phyloP scores from a whole-genome alignment of 2,797 vertebrate species.

The Takifugu rubripes region DNA sequence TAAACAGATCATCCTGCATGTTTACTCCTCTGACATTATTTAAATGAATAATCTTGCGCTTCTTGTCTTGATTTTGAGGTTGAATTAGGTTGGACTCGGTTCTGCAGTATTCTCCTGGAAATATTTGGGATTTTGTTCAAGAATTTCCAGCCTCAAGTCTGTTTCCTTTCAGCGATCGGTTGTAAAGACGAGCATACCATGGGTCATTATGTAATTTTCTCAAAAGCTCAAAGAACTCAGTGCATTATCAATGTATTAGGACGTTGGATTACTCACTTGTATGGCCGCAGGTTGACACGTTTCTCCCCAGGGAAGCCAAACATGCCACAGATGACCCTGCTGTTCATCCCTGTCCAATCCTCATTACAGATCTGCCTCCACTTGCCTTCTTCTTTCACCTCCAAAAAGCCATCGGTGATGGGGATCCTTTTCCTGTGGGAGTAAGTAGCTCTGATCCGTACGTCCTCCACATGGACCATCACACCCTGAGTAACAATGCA shows the following conservation, averaged over 20 bases:
- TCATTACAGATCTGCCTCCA: constrained; percentile 93
- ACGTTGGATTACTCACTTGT: constrained; percentile 81
- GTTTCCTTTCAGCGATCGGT: constrained; percentile 39
- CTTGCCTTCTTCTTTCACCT: constrained; percentile 85
- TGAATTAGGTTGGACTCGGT: no score
- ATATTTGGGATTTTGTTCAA: constrained; percentile 43
- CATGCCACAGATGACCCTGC: constrained; percentile 93
- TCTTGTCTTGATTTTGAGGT: no score
- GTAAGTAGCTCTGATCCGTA: constrained; percentile 85
- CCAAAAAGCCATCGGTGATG: constrained; percentile 89
- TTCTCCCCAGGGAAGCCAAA: constrained; percentile 90
- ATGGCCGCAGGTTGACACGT: constrained; percentile 82
- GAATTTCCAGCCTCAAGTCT: constrained; percentile 36
- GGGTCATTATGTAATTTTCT: not conserved
- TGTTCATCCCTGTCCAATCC: constrained; percentile 85
- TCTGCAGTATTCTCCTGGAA: constrained; percentile 15
- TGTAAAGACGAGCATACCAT: not conserved
- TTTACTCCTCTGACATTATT: no score
- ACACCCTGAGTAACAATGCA: constrained; percentile 70
- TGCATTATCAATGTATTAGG: no score
- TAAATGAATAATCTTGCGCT: no score
- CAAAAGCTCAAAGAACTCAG: not conserved
- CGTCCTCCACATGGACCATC: constrained; percentile 90
- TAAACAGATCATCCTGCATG: no score
- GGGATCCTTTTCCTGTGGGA: constrained; percentile 84